Evolutionary conservation across 2,888 invertebrate genomes (phyloP).

Genomic region (Cetonia aurata): DNA sequence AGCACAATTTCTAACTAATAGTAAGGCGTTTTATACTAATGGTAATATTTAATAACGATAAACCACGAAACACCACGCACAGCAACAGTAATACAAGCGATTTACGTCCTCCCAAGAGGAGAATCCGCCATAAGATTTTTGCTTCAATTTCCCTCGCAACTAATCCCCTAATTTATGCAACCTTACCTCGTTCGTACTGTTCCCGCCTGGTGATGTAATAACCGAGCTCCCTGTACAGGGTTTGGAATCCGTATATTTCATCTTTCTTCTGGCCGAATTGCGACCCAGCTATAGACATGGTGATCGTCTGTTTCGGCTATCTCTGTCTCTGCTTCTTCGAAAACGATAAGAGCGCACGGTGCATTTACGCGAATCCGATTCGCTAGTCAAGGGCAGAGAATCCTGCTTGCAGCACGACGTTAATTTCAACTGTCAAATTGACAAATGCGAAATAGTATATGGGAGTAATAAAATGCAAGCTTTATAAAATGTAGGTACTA

Average conservation of each 20-base stretch:
- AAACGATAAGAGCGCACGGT: background rate
- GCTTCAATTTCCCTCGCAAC: conserved; percentile 6
- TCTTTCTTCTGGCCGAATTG: conserved; percentile 53
- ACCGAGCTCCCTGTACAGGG: conserved; percentile 61
- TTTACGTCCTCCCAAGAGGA: background rate
- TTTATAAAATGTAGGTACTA: too few species aligned
- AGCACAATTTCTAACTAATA: too few species aligned
- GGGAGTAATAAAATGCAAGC: too few species aligned
- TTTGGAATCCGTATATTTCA: conserved; percentile 59
- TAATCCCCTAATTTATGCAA: conserved; percentile 23
- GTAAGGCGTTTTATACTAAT: too few species aligned
- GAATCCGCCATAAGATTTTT: conserved; percentile 12
- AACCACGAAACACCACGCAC: too few species aligned
- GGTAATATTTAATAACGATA: too few species aligned
- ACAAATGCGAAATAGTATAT: conserved; percentile 34
- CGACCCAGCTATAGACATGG: conserved; percentile 4
- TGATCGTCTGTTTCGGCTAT: background rate
- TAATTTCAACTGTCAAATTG: conserved; percentile 42
- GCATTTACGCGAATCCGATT: conserved; percentile 32
- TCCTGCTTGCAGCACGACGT: conserved; percentile 38
- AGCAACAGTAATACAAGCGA: too few species aligned
- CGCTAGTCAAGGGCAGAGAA: conserved; percentile 28
- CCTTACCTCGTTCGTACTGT: conserved; percentile 60
- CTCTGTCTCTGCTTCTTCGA: conserved; percentile 2
- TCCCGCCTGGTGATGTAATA: conserved; percentile 61